These are phyloP conservation scores for Habrosyne pyritoides DNA, from an alignment of 2,888 invertebrate genomes.

Conservation along the genomic window DNA sequence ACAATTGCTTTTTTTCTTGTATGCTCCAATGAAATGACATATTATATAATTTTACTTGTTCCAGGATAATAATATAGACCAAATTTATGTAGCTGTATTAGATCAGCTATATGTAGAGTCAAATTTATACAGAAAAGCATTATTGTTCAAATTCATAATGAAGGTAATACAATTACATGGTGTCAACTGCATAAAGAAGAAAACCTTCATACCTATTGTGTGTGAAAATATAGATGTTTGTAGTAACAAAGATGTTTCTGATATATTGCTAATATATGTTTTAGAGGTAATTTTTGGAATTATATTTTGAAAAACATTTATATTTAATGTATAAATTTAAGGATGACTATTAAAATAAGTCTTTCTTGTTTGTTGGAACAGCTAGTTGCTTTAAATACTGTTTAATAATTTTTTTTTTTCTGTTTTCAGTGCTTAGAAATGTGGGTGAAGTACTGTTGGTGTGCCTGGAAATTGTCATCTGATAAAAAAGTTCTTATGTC, in stretches of 20 bases:
- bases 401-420: background rate
- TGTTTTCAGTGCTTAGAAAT: conserved; percentile 62
- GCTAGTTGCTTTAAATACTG: no score
- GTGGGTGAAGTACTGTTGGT: conserved; percentile 72
- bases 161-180: conserved; percentile 56
- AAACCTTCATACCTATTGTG: conserved; percentile 55
- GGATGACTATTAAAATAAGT: no score
- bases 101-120: conserved; percentile 62
- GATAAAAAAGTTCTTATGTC: conserved; percentile 58
- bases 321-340: no score
- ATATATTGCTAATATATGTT: conserved; percentile 55
- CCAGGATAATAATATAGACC: conserved; percentile 57
- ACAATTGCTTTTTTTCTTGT: background rate
- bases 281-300: conserved; percentile 51
- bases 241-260: conserved; percentile 53
- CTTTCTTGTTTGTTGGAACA: no score
- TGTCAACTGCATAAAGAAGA: conserved; percentile 59
- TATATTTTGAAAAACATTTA: background rate
- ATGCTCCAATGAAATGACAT: background rate
- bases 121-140: conserved; percentile 64
- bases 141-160: conserved; percentile 53
- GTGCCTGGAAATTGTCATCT: conserved; percentile 55
- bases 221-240: conserved; percentile 63
- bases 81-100: conserved; percentile 49
- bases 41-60: conserved; percentile 29